Conservation (phyloP, 2,113 vertebrate species). For the Neomonachus schauinslandi region DNA sequence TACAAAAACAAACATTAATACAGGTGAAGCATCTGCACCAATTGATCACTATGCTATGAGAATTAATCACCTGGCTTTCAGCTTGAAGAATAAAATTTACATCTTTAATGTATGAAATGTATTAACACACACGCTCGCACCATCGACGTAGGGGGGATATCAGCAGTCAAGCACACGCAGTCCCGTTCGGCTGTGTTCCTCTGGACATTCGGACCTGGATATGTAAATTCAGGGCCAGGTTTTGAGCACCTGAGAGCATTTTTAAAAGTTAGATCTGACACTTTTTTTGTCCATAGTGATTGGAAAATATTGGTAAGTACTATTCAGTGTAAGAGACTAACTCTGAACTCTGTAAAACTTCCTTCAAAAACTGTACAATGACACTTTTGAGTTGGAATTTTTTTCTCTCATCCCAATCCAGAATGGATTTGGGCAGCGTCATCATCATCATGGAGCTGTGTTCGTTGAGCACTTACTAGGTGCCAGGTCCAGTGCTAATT, state of each 20-base stretch:
- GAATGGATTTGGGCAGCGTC: background rate
- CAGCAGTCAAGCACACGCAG: rapidly evolving
- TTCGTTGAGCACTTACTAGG: background rate
- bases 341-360: background rate
- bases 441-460: background rate
- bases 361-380: background rate
- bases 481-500: background rate
- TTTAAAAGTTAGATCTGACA: background rate
- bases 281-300: background rate
- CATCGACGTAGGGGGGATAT: conserved; percentile 8
- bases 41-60: conserved; percentile 82
- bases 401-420: background rate
- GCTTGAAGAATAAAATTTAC: conserved; percentile 87
- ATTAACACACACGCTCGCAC: conserved; percentile 44
- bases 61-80: conserved; percentile 87
- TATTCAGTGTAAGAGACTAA: background rate
- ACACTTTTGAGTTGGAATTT: background rate
- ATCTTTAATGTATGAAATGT: conserved; percentile 84
- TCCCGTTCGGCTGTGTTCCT: background rate
- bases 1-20: conserved; percentile 84
- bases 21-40: conserved; percentile 86
- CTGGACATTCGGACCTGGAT: background rate
- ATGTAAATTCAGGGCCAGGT: too few relatives aligned
- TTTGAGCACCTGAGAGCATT: background rate
- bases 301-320: background rate